A percentile compares a stretch with the other conserved stretches of the same genome.
Conservation (phyloP, 1,140 invertebrate species). For the Aphis craccivora region DNA sequence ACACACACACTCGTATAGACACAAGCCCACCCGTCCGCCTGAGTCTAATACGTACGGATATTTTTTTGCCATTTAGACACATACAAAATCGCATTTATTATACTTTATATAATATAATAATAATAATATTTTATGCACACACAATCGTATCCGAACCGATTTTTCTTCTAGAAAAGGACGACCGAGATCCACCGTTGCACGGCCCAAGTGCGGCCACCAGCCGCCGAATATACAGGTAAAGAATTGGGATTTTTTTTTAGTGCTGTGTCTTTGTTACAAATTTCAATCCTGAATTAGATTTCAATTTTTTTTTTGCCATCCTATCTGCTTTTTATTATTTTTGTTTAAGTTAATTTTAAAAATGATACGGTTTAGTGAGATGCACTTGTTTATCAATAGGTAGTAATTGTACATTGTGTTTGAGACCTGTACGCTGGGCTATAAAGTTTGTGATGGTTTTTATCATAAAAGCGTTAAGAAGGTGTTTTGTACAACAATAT, state of each 20-base stretch:
- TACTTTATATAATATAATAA: too few species aligned
- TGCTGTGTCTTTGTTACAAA: too few species aligned
- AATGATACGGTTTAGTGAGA: not conserved
- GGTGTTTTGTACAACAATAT: not conserved
- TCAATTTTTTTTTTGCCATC: not conserved
- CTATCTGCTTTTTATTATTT: not conserved
- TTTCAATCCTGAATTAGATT: not conserved
- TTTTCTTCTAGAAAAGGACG: not conserved
- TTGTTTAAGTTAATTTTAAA: not conserved
- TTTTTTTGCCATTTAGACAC: not conserved
- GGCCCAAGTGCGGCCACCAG: not conserved
- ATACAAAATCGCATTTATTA: not conserved
- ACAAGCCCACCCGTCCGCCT: not conserved
- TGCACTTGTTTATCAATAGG: not conserved
- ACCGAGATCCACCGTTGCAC: not conserved
- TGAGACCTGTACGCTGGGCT: not conserved
- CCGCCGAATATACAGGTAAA: not conserved
- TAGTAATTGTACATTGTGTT: not conserved
- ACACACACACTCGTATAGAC: not conserved
- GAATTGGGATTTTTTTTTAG: not conserved
- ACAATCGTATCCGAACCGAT: not conserved
- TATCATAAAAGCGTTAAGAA: not conserved
- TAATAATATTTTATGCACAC: not conserved
- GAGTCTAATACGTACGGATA: not conserved
- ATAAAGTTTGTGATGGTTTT: not conserved